A percentile compares a stretch with the other conserved stretches of the same genome.
Conservation (phyloP, 1,140 invertebrate genomes). For the Pantala flavescens region DNA sequence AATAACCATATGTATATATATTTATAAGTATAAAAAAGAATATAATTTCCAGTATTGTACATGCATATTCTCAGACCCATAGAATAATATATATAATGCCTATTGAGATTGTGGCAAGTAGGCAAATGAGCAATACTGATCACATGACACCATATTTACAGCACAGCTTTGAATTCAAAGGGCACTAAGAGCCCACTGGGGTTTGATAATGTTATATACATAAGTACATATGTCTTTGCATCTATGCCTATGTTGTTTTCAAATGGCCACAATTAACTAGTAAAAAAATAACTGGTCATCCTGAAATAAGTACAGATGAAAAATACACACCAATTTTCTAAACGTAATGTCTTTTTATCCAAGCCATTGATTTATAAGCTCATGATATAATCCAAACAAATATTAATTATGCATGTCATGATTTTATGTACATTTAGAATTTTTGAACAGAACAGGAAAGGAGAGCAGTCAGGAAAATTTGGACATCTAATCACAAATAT, state of each 20-base stretch:
- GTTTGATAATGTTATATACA: not conserved
- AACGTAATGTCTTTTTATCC: not conserved
- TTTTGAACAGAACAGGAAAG: too few relatives aligned
- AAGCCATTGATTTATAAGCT: not conserved
- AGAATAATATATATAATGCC: slow-evolving; percentile 8
- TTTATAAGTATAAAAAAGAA: slow-evolving; percentile 11
- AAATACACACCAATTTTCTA: not conserved
- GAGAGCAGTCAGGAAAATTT: too few relatives aligned
- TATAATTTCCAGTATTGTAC: slow-evolving; percentile 3
- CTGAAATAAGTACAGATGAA: not conserved
- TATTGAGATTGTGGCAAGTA: slow-evolving; percentile 9
- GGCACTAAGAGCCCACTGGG: not conserved
- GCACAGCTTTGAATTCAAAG: not conserved
- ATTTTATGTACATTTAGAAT: not conserved
- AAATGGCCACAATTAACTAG: not conserved
- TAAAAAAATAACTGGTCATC: not conserved
- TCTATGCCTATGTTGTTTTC: not conserved
- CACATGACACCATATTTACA: slow-evolving; percentile 6
- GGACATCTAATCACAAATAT: too few relatives aligned
- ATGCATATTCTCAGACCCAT: slow-evolving; percentile 9
- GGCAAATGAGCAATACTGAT: slow-evolving; percentile 5
- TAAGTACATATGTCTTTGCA: not conserved
- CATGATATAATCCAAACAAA: not conserved
- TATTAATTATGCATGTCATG: not conserved
- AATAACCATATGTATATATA: slow-evolving; percentile 2